Evolutionary conservation across 2,113 vertebrate species (phyloP).

Genomic region (Anguilla rostrata): DNA sequence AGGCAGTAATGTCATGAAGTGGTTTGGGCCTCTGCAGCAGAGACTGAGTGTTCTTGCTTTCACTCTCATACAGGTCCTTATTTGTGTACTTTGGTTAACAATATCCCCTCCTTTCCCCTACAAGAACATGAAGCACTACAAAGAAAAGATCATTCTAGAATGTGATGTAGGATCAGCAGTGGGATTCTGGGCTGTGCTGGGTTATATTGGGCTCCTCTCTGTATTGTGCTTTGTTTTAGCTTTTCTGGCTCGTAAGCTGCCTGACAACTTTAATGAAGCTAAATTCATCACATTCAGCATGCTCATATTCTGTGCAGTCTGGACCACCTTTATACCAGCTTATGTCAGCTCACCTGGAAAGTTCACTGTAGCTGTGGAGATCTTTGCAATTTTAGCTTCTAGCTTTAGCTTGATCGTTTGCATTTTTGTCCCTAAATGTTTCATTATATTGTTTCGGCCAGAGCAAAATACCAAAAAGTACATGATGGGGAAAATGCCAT

Average conservation of each 20-base stretch:
- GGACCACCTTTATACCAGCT: constrained; percentile 62
- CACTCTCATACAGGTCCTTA: constrained; percentile 57
- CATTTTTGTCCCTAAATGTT: constrained; percentile 53
- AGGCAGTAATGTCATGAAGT: constrained; percentile 50
- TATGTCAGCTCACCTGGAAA: constrained; percentile 69
- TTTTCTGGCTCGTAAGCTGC: constrained; percentile 45
- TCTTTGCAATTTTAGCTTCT: constrained; percentile 61
- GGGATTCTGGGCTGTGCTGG: constrained; percentile 64
- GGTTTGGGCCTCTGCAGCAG: constrained; percentile 60
- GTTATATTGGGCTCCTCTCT: constrained; percentile 61
- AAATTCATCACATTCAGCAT: constrained; percentile 61
- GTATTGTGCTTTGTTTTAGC: constrained; percentile 50
- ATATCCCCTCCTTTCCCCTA: constrained; percentile 59
- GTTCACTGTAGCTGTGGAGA: constrained; percentile 66
- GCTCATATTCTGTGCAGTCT: constrained; percentile 59
- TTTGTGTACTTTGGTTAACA: constrained; percentile 62
- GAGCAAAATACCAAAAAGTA: too few relatives aligned
- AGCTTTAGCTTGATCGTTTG: constrained; percentile 54
- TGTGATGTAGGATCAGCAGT: constrained; percentile 58
- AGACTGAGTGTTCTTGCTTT: constrained; percentile 59
- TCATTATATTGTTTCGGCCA: too few relatives aligned
- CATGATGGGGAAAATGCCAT: too few relatives aligned
- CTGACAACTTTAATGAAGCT: constrained; percentile 59
- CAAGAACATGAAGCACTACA: constrained; percentile 54
- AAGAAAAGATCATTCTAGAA: constrained; percentile 62